Base-by-base conservation (phyloP, 2,113 vertebrate genomes). In the Numida meleagris region DNA sequence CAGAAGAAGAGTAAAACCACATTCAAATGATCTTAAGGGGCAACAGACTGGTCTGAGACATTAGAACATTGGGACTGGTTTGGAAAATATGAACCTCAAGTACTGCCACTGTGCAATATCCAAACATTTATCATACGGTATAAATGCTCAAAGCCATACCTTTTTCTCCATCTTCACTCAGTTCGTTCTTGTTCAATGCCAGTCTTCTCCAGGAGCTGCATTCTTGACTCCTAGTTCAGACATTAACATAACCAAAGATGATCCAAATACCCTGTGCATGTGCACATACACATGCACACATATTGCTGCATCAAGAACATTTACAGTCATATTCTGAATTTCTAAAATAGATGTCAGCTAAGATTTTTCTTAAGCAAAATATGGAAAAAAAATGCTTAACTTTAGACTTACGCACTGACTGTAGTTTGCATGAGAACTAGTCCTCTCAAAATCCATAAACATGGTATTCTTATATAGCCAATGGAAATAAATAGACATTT, bases 361-460 rank as follows among this genome's bases (percentile, higher is more conserved):
- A 85, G 53, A 80, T 62, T 86, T 88, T 77, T 83, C 50, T 80
- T 86, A 53, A 70, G 36, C 4, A 91, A 94, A 96, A 88, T 17
- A 40, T n/a, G 58, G 58, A 50, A 85, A 90, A 92, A 40, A 90
- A 93, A 42, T 77, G n/a, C 7, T 95, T 76, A 51, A 66, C 78
- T 82, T 85, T 15, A 80, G 63, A 66, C 14, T 86, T 86, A 31
- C 53, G 50, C 10, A 31, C 50, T 90, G 63, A 7, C 55, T 86
- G 9, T 42, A 82, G 31, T 71, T 63, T 80, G 31, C 29, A 63
- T 59, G 62, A 86, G 45, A 80, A 58, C 6, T 36, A 77, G 63
- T 74, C 36, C 10, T 87, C 66, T 94, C 74, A 88, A 90, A 86
- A 93, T 66, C 13, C 46, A 67, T 83, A 55, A 83, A 6, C 45